A percentile compares a stretch with the other conserved stretches of the same genome.
These are phyloP conservation scores for Periophthalmodon schlosseri DNA, from an alignment of 2,113 vertebrate species.

Conservation along the genomic window DNA sequence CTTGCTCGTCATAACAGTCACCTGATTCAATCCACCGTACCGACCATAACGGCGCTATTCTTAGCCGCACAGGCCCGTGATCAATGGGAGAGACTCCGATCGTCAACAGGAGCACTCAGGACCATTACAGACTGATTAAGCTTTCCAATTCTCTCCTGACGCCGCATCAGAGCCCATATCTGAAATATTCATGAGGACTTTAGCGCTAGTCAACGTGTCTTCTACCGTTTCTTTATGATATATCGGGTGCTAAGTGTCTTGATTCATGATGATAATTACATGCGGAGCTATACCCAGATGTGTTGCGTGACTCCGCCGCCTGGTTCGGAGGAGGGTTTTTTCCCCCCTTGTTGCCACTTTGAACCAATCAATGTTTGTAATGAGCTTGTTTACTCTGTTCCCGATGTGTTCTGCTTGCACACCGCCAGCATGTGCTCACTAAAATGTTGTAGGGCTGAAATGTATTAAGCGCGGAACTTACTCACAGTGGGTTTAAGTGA, in stretches of 20 bases:
- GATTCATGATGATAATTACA: slow-evolving; percentile 20
- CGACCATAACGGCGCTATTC: neutral
- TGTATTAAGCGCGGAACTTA: slow-evolving; percentile 23
- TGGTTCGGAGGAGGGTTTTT: slow-evolving; percentile 31
- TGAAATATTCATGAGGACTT: slow-evolving; percentile 42
- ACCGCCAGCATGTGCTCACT: neutral
- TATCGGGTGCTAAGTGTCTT: slow-evolving; percentile 15
- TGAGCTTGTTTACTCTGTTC: slow-evolving; percentile 64
- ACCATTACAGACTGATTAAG: slow-evolving; percentile 3
- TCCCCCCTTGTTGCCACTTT: slow-evolving; percentile 52
- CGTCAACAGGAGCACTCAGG: neutral
- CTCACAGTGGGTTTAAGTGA: neutral
- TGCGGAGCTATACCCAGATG: slow-evolving; percentile 37
- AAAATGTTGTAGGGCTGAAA: slow-evolving; percentile 27
- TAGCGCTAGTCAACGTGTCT: slow-evolving; percentile 26
- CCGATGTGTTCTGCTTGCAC: slow-evolving; percentile 17
- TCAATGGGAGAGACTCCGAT: slow-evolving; percentile 4
- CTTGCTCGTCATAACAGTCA: neutral
- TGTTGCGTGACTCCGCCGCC: slow-evolving; percentile 40
- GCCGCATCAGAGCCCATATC: slow-evolving; percentile 1
- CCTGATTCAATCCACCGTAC: neutral
- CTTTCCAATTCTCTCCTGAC: slow-evolving; percentile 6
- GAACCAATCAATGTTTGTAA: slow-evolving; percentile 61
- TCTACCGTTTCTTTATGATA: slow-evolving; percentile 19
- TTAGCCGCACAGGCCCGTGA: neutral